Percentiles rank a stretch among this genome's conserved stretches.
Conservation (phyloP, 2,113 vertebrate genomes). For the Rhagologus leucostigma region DNA sequence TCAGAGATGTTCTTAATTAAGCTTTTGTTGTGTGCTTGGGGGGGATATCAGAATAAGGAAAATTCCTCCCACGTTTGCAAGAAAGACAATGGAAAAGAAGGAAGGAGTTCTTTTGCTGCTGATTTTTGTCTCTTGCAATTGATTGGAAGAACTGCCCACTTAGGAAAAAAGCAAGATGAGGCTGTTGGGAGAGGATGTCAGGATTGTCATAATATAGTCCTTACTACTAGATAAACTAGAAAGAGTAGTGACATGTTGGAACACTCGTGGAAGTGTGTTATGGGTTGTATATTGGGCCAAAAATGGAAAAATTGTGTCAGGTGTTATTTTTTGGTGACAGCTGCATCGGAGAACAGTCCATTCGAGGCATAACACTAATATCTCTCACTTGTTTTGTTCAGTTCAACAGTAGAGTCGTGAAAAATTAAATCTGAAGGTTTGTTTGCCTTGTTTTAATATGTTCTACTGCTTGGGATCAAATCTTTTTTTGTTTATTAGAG, state of each 20-base stretch:
- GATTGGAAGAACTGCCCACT: neutral
- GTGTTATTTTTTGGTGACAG: neutral
- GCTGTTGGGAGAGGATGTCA: neutral
- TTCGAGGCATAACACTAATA: neutral
- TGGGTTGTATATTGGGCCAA: neutral
- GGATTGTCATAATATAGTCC: neutral
- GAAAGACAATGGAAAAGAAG: neutral
- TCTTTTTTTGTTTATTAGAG: neutral
- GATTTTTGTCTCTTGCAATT: neutral
- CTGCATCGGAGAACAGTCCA: neutral
- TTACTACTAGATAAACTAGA: neutral
- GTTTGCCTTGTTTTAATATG: neutral
- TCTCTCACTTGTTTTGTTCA: neutral
- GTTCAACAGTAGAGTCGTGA: neutral
- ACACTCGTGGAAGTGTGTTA: neutral
- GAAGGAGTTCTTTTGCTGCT: neutral
- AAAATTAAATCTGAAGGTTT: neutral
- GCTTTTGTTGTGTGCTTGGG: neutral
- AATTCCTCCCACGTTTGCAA: neutral
- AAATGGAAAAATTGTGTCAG: neutral
- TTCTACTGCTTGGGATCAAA: neutral
- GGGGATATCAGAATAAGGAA: neutral
- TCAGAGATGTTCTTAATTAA: slow-evolving; percentile 32
- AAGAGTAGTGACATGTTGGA: neutral
- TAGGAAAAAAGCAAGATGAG: neutral